phyloP scores from a whole-genome alignment of 2,113 vertebrate species.

The Ploceus nigricollis region DNA sequence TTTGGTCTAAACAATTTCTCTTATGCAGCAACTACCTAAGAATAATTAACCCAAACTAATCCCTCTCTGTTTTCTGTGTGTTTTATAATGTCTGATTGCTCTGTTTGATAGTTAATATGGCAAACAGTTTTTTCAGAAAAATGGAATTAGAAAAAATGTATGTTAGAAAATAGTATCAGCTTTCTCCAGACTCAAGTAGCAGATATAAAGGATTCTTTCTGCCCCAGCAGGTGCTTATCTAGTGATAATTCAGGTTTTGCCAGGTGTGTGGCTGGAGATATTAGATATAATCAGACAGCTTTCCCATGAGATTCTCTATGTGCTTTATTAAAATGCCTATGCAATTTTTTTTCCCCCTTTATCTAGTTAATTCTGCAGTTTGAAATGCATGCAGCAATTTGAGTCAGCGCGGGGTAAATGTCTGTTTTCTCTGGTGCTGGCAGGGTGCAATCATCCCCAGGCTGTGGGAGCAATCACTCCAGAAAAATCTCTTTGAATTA shows the following conservation, averaged over 20 bases:
- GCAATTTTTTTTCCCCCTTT: rapidly evolving
- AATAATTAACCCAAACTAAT: background rate
- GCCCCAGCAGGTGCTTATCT: background rate
- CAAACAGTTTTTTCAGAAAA: background rate
- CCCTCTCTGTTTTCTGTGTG: background rate
- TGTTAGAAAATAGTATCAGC: background rate
- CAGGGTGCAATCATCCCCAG: background rate
- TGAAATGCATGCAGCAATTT: background rate
- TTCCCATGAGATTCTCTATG: background rate
- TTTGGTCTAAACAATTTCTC: background rate
- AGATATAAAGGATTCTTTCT: background rate
- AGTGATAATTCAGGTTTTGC: background rate
- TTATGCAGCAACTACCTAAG: background rate
- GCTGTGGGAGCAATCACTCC: background rate
- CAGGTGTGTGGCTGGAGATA: background rate
- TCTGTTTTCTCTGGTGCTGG: background rate
- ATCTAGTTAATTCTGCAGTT: background rate
- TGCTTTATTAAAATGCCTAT: background rate
- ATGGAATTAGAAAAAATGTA: background rate
- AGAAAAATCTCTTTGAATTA: background rate
- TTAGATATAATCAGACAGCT: background rate
- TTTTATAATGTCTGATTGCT: background rate
- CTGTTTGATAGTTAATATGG: background rate
- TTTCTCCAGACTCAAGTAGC: background rate
- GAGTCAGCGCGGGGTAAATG: background rate